phyloP scores from a whole-genome alignment of 2,113 vertebrate genomes.

The Amphiprion percula region DNA sequence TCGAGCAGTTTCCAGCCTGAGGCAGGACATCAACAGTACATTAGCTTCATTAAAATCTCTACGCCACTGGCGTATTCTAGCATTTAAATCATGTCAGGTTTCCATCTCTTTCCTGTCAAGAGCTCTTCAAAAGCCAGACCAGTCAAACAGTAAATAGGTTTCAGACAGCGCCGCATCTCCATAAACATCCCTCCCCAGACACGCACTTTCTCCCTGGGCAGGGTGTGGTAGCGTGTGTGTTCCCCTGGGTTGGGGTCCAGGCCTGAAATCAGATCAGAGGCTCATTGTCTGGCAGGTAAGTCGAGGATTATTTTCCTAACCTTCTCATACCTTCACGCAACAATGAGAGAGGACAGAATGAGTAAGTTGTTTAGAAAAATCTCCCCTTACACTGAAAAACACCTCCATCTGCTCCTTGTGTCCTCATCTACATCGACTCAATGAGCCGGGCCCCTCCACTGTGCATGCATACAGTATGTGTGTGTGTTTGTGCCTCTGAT shows the following conservation, averaged over 20 bases:
- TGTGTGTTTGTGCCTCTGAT: conserved; percentile 20
- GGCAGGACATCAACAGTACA: conserved; percentile 45
- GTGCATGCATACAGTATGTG: conserved; percentile 42
- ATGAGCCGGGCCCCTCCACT: conserved; percentile 60
- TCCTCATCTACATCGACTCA: conserved; percentile 73
- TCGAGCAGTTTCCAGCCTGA: conserved; percentile 37
- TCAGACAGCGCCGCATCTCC: conserved; percentile 1
- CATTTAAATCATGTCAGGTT: conserved; percentile 29
- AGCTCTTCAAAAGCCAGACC: conserved; percentile 16
- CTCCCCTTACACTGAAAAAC: conserved; percentile 73
- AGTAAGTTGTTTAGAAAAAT: conserved; percentile 74
- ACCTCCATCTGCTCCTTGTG: conserved; percentile 71
- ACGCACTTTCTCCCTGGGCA: conserved; percentile 38
- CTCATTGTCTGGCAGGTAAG: conserved; percentile 74
- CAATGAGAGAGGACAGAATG: conserved; percentile 73
- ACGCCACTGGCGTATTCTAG: conserved; percentile 16
- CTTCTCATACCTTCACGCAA: conserved; percentile 78
- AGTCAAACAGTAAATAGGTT: conserved; percentile 29
- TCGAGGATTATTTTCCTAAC: conserved; percentile 73
- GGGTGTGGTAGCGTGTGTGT: conserved; percentile 65
- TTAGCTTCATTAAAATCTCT: conserved; percentile 41
- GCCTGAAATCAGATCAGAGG: conserved; percentile 74
- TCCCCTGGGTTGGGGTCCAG: conserved; percentile 66
- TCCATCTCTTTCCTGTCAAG: conserved; percentile 45
- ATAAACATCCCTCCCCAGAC: neutral